A percentile compares a stretch with the other conserved stretches of the same genome.
phyloP scores from a whole-genome alignment of 2,888 invertebrate species.

The Oxyteleia sp. region DNA sequence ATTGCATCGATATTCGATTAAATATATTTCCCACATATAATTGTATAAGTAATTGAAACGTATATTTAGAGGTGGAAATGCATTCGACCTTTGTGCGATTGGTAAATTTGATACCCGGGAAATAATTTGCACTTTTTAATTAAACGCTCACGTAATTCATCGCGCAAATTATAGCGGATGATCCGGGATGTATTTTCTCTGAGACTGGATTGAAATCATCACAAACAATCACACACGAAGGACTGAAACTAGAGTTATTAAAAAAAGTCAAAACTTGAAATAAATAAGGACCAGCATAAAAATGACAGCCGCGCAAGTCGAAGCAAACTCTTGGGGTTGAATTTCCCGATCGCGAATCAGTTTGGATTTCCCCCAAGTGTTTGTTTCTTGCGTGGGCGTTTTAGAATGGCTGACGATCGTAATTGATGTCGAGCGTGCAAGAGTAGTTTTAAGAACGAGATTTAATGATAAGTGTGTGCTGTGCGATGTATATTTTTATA shows the following conservation, averaged over 20 bases:
- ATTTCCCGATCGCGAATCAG: not conserved
- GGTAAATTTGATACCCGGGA: not conserved
- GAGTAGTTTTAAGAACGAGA: not conserved
- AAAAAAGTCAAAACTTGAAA: constrained; percentile 17
- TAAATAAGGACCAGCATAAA: constrained; percentile 65
- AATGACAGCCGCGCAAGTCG: constrained; percentile 19
- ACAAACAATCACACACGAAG: constrained; percentile 52
- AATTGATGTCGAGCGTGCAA: constrained; percentile 4
- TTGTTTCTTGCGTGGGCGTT: constrained; percentile 36
- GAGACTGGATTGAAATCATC: constrained; percentile 9
- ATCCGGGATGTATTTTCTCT: constrained; percentile 31
- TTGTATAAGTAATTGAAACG: no score
- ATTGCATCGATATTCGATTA: no score
- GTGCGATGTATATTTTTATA: no score
- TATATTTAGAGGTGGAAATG: no score
- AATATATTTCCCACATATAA: no score
- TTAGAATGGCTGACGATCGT: constrained; percentile 41
- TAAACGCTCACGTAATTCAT: not conserved
- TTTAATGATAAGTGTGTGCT: not conserved
- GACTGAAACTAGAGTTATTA: constrained; percentile 26
- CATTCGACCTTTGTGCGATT: no score
- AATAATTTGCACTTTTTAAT: not conserved
- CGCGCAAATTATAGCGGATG: not conserved
- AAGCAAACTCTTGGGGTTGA: constrained; percentile 40
- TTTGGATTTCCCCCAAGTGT: constrained; percentile 31